phyloP scores from a whole-genome alignment of 2,888 invertebrate species.

The Pristionchus entomophagus region DNA sequence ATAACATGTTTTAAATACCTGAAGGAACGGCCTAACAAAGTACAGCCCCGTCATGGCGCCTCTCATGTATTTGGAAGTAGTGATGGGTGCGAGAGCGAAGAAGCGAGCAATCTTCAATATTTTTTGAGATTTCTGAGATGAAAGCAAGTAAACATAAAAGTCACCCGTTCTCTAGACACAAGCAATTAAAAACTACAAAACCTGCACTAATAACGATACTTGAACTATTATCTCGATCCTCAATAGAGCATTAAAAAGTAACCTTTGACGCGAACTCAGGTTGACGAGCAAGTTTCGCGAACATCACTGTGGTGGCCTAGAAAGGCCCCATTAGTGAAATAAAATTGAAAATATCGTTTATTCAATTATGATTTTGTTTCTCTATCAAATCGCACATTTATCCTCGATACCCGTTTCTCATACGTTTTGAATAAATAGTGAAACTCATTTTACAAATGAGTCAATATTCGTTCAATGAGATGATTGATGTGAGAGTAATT shows the following conservation, averaged over 20 bases:
- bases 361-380: background rate
- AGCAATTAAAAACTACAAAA: too few relatives aligned
- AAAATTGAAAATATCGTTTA: background rate
- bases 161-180: too few relatives aligned
- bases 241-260: too few relatives aligned
- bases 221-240: background rate
- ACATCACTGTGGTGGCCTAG: constrained; percentile 1
- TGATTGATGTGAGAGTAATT: background rate
- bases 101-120: constrained; percentile 18
- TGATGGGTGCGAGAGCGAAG: constrained; percentile 39
- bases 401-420: too few relatives aligned
- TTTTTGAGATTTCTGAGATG: too few relatives aligned
- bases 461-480: too few relatives aligned
- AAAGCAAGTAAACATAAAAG: too few relatives aligned
- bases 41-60: background rate
- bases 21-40: background rate
- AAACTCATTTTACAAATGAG: too few relatives aligned
- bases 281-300: background rate
- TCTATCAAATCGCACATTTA: too few relatives aligned
- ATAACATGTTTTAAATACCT: background rate
- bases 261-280: constrained; percentile 2
- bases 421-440: too few relatives aligned
- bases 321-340: background rate
- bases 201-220: background rate
- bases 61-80: background rate